These are phyloP conservation scores for Galeruca laticollis DNA, from an alignment of 2,888 invertebrate species.

Conservation along the genomic window DNA sequence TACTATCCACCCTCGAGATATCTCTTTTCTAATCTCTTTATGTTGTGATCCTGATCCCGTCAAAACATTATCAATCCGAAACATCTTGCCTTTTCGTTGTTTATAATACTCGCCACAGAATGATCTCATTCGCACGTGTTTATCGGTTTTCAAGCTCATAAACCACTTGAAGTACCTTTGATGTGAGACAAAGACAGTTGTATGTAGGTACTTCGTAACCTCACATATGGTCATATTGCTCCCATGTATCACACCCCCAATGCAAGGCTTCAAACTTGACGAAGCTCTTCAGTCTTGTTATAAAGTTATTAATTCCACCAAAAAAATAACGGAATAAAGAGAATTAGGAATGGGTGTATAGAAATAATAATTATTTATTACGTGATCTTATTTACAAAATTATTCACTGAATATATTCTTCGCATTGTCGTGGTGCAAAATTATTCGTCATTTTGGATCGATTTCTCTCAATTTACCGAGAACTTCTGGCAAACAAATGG, in stretches of 20 bases:
- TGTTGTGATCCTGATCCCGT: conserved; percentile 14
- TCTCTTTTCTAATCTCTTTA: background rate
- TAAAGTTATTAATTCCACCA: background rate
- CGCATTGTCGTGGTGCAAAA: too few relatives aligned
- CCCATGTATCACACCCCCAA: conserved; percentile 1
- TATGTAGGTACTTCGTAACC: conserved; percentile 1
- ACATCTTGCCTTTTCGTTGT: conserved; percentile 31
- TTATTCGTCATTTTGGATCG: too few relatives aligned
- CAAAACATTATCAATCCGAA: conserved; percentile 24
- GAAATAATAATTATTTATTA: too few relatives aligned
- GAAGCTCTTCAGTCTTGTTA: background rate
- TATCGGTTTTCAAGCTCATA: conserved; percentile 40
- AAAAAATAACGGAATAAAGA: background rate
- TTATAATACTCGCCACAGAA: conserved; percentile 30
- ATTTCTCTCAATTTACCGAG: too few relatives aligned
- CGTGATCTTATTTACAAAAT: too few relatives aligned
- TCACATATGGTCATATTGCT: conserved; percentile 23
- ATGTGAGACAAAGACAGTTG: conserved; percentile 31
- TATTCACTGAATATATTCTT: too few relatives aligned
- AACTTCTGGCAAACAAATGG: too few relatives aligned
- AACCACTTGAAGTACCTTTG: conserved; percentile 33
- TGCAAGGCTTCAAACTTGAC: background rate
- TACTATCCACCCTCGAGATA: conserved; percentile 9
- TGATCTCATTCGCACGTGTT: conserved; percentile 42
- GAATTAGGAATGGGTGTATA: too few relatives aligned